Evolutionary conservation across 2,888 invertebrate genomes (phyloP), one percentile per base, ranked within the genome.

Genomic region (Drosophila antonietae): DNA sequence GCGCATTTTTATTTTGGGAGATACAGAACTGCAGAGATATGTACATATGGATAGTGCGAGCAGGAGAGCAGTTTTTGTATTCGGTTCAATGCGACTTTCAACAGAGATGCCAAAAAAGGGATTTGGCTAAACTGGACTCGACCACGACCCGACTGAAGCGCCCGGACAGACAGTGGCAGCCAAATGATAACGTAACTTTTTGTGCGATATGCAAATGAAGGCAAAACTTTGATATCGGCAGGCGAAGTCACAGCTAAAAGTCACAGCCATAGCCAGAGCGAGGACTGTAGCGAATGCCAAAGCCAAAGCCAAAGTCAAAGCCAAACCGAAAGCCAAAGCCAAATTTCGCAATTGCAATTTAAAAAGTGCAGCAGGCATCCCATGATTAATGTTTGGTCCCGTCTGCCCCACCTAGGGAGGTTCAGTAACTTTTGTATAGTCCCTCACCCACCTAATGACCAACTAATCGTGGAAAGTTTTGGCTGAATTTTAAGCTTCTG

Each of bases 141-240:
- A 59, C 53, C 33, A 23, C 55, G 46, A 46, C 46, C 18, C 14
- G 52, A 55, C 55, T 23, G 28, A 35, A 33, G 33, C 9, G 9
- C 33, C 9, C 6, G 33, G 23, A 62, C 10, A 57, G 59, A 55
- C 51, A 62, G 70, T 51, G 58, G 46, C 58, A 61, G 70, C 66
- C 73, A 75, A 81, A 73, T 79, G 81, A 81, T 80, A 79, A 80
- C 81, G 78, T 78, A 78, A 81, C 81, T 81, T 81, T 80, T 83
- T 82, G 73, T 75, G 72, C 84, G 84, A 87, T 89, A 87, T 87
- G 89, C 75, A 89, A 87, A 89, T 87, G 82, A 87, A 79, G 84
- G 79, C 55, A 76, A 77, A 75, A 81, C 69, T 78, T 76, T 80
- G 78, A 73, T 80, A 79, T 79, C 76, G 80, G 73, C 78, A 78